Evolutionary conservation across 1,140 invertebrate species (phyloP), one percentile per base, ranked within the genome.

Genomic region (Brachionus koreanus): DNA sequence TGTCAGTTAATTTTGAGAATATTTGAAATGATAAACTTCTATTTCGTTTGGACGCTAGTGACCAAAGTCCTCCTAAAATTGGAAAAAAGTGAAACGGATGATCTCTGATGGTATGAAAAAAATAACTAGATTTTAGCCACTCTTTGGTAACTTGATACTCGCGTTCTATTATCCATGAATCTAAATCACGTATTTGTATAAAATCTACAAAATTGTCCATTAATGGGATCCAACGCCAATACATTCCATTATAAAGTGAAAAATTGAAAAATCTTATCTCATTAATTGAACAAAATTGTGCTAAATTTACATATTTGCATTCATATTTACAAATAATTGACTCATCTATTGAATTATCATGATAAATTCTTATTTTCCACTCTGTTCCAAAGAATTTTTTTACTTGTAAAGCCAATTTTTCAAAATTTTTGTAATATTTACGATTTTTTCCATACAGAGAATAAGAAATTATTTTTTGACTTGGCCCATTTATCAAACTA

Each of bases 1-100:
- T 39, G 43, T 61, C 42, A 10, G 23, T 16, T 10, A 79, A 10
- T 33, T 13, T 65, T 2, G 2, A 9, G 16, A 79, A 43, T 79
- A 79, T 61, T 39, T 25, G 6, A 9, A 6, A 37, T 2, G 49
- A 35, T n/a, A 79, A 42, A 19, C 46, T n/a, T 61, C 76, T 37
- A 65, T 79, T 42, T 16, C 9, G 74, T 35, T 57, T 23, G 12
- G 23, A 10, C 23, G 16, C 37, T 5, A 79, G 9, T 37, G 49
- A 61, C 76, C 76, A 79, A 19, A 79, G 33, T 10, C 76, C 76
- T 37, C 23, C 76, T 43, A 79, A 65, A 33, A 79, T 79, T 12
- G 76, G 76, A 61, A 79, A 57, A 79, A 19, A 57, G 42, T 79
- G 76, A 61, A 61, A 79, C 13, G 76, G 76, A 79, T 79, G 76